phyloP scores from a whole-genome alignment of 2,888 invertebrate genomes.

The Hermodice carunculata region DNA sequence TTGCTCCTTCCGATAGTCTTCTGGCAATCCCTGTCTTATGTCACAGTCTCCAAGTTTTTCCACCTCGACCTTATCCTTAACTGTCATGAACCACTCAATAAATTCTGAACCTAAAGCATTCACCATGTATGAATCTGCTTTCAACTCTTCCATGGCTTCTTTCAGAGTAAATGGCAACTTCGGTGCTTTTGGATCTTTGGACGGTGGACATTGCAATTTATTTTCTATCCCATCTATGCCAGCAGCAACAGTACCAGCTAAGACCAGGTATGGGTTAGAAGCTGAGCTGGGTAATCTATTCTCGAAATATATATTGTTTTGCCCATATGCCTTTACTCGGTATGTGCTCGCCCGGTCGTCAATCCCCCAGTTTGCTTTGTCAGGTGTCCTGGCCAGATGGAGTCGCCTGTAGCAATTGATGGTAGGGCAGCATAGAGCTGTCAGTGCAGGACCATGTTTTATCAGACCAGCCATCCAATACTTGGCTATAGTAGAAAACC shows the following conservation, averaged over 20 bases:
- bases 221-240: slow-evolving; percentile 37
- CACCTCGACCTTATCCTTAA: slow-evolving; percentile 24
- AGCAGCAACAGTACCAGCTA: slow-evolving; percentile 37
- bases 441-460: slow-evolving; percentile 37
- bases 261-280: slow-evolving; percentile 38
- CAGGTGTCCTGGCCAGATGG: slow-evolving; percentile 18
- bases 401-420: slow-evolving; percentile 43
- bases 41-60: no score
- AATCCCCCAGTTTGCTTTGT: slow-evolving; percentile 34
- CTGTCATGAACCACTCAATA: slow-evolving; percentile 37
- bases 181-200: background rate
- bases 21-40: no score
- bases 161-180: slow-evolving; percentile 28
- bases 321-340: slow-evolving; percentile 24
- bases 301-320: slow-evolving; percentile 29
- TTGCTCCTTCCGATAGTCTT: no score
- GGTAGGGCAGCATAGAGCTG: slow-evolving; percentile 38
- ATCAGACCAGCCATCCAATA: slow-evolving; percentile 41
- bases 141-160: slow-evolving; percentile 32
- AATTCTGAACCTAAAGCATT: slow-evolving; percentile 33
- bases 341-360: slow-evolving; percentile 31
- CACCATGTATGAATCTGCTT: slow-evolving; percentile 25
- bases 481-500: slow-evolving; percentile 20
- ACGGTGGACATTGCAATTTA: slow-evolving; percentile 12
- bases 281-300: slow-evolving; percentile 32